Evolutionary conservation across 2,888 invertebrate genomes (phyloP), one percentile per base, ranked within the genome.

Genomic region (Dynastes hyllus): DNA sequence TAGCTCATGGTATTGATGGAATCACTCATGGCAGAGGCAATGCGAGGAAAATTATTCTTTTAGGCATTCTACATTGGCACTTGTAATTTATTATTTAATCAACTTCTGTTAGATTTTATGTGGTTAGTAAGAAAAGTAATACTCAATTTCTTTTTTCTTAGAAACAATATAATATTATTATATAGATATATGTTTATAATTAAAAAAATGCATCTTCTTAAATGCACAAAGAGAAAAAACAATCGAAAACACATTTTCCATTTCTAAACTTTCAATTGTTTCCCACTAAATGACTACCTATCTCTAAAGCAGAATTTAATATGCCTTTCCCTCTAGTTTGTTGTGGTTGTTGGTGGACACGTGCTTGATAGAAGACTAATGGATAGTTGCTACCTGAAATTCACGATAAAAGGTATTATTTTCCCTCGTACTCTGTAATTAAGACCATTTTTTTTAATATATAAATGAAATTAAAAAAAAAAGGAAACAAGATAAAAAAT

Each of bases 271-370:
- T 58, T 63, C 13, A 63, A 13, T 32, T 63, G 22, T 75, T 58
- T 63, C 73, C 61, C 40, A 61, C 45, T 75, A 75, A 45, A n/a
- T 58, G 9, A 75, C 61, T 75, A 61, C 73, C 73, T 45, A 61
- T 75, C 16, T 75, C 73, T 63, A 75, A 61, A 63, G 73, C 73
- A 37, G 40, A 75, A 45, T 27, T 63, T 27, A 75, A 29, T 45
- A 75, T 6, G 11, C 73, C 61, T 61, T 22, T 51, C 50, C 61
- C 11, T 50, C 45, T 63, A 22, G 11, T 75, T 63, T 75, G 27
- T 58, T 11, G 45, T 37, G 32, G 32, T 45, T 22, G 16, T 58
- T 58, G 55, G 16, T n/a, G 55, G 45, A 45, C 73, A 40, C 29
- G 22, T 63, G 61, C 55, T 63, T 50, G 45, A 75, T 40, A 63